Base-by-base conservation (phyloP, 2,888 invertebrate genomes). In the Helleia helle region DNA sequence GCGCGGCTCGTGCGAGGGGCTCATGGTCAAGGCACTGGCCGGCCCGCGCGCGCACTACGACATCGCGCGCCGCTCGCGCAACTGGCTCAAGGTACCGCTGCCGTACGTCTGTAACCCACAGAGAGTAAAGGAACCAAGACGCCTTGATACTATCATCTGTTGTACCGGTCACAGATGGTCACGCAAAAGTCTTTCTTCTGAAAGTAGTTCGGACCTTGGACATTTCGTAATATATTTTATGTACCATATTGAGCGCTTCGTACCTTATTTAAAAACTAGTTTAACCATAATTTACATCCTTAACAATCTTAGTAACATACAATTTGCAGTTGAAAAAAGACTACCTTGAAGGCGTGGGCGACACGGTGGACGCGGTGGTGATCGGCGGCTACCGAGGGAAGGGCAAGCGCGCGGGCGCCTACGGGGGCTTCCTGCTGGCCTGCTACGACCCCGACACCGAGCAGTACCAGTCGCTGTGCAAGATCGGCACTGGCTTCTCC, bases 21-120 rank as follows among this genome's bases (percentile, higher is more conserved):
- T 99, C 42, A 99, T 99, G 99, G 95, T 99, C 4, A 99, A 99
- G 86, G 95, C 97, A 0, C 79, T 99, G 38, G 89, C 91, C 54
- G 90, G 90, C 18, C 70, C 72, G 2, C 92, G 94, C 58, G 96
- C 99, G 0, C 93, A 94, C 0, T 99, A 99, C 74, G 99, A 99
- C 86, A 99, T 99, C 55, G 98, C 99, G 0, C 94, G 97, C 56
- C 86, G 99, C 26, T 96, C 96, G 0, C 89, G 91, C 50, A 97
- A 96, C 72, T 98, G 97, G 50, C 46, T 50, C 15, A 50, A 50
- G 44, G 49, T 47, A 29, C 1, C 13, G 3, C 5, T 1, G 1
- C 1, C 11, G 7, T 1, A n/a, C n/a, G n/a, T n/a, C n/a, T n/a
- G n/a, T n/a, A n/a, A n/a, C n/a, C n/a, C n/a, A n/a, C n/a, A n/a